Base-by-base conservation (phyloP, 1,140 invertebrate genomes). In the Ips nitidus region DNA sequence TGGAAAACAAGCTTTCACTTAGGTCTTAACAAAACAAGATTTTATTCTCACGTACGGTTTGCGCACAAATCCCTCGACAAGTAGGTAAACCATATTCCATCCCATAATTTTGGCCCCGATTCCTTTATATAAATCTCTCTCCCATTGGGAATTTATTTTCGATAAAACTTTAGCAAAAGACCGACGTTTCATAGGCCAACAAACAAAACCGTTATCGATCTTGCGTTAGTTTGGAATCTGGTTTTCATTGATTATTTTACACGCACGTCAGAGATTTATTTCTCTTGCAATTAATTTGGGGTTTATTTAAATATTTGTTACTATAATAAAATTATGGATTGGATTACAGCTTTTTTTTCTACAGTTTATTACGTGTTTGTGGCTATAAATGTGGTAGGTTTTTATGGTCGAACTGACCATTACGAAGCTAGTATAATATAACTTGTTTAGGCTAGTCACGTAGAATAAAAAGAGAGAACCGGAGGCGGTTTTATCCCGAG, bases 171-270 rank as follows among this genome's bases (percentile, higher is more conserved):
- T 68, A 3, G 43, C 57, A 60, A 68, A 60, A 38, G 65, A 53
- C 4, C 8, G 22, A 22, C 22, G 50, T 47, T 37, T 52, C 8
- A 59, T 61, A 60, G 57, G 59, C 41, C 42, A 69, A 69, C 61
- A 69, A 69, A 69, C 67, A 69, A 69, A 69, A 57, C 59, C 52
- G 8, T 42, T n/a, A 64, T 69, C 45, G 58, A 61, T 69, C 66
- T 61, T 61, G 38, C 5, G 2, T 43, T 53, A 56, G 57, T 61
- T 62, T 66, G 42, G 64, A 62, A 61, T 69, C 67, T 69, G 67
- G 47, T 61, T 68, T 68, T 38, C 55, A 59, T 61, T 68, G 66
- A 61, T 68, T 61, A 68, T 68, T 61, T 68, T 68, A 52, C 37
- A 41, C 52, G 62, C n/a, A 52, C 22, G 52, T 53, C 52, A 38